Conservation (phyloP, 2,113 vertebrate genomes). For the Machaerirhynchus nigripectus region DNA sequence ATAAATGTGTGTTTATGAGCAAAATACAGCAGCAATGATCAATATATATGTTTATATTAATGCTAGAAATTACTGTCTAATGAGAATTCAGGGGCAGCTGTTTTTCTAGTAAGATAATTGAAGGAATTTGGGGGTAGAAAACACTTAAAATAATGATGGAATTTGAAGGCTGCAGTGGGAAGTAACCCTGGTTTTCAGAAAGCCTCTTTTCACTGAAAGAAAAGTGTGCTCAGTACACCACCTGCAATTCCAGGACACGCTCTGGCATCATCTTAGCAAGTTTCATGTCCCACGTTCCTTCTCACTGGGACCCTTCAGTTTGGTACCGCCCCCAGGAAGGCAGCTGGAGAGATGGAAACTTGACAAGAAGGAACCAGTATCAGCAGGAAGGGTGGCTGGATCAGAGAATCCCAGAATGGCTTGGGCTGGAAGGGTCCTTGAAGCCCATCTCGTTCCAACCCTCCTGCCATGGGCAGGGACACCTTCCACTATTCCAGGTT, state of each 20-base stretch:
- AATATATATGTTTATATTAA: not conserved
- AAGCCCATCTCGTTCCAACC: rapidly evolving
- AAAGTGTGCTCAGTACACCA: not conserved
- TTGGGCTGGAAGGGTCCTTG: not conserved
- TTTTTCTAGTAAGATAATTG: not conserved
- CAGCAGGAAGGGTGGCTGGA: not conserved
- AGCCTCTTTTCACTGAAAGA: not conserved
- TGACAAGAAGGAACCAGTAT: not conserved
- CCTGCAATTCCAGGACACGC: not conserved
- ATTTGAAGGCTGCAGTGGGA: not conserved
- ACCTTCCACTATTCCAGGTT: not conserved
- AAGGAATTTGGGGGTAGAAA: not conserved
- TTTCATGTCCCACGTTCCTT: not conserved
- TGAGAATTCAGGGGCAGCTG: not conserved
- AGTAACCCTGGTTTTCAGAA: not conserved
- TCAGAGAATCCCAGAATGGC: not conserved
- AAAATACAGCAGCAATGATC: not conserved
- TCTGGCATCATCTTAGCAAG: not conserved
- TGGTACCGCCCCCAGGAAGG: not conserved
- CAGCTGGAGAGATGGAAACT: not conserved
- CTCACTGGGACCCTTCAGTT: not conserved
- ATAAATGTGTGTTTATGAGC: not conserved
- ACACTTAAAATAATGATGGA: not conserved
- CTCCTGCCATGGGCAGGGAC: not conserved
- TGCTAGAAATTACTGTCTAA: not conserved